Conservation (phyloP, 1,140 invertebrate species). For the Papilio glaucus region DNA sequence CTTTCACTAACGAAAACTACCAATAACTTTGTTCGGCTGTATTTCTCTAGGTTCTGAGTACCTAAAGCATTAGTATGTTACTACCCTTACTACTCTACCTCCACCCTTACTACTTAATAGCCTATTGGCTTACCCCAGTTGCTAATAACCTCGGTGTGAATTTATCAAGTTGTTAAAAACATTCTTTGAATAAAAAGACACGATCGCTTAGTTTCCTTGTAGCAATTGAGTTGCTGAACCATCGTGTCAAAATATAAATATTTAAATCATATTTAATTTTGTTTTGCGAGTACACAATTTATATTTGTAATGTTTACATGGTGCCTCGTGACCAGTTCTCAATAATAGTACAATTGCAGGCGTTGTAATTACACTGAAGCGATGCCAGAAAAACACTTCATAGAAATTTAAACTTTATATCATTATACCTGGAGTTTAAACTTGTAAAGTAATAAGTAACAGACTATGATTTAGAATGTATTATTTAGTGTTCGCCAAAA, state of each 20-base stretch:
- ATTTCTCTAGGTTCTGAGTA: no score
- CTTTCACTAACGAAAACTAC: no score
- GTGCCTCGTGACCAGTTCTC: neutral
- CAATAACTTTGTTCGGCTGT: no score
- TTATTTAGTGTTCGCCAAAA: neutral
- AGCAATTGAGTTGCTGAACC: neutral
- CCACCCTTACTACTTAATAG: no score
- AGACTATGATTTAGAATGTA: no score
- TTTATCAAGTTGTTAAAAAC: no score
- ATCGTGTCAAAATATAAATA: neutral
- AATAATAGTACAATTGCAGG: neutral
- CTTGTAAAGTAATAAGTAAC: neutral
- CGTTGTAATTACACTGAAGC: neutral
- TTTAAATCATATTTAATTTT: slow-evolving; percentile 1
- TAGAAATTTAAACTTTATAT: neutral
- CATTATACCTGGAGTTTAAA: neutral
- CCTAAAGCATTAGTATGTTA: no score
- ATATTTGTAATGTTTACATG: neutral
- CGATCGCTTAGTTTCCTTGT: no score
- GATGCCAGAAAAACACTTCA: neutral
- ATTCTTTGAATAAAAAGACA: no score
- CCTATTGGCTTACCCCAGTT: no score
- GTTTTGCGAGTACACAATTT: neutral
- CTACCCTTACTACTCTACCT: no score
- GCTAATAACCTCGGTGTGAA: no score